Conservation (phyloP, 2,888 invertebrate genomes). For the Clepsis dumicolana region DNA sequence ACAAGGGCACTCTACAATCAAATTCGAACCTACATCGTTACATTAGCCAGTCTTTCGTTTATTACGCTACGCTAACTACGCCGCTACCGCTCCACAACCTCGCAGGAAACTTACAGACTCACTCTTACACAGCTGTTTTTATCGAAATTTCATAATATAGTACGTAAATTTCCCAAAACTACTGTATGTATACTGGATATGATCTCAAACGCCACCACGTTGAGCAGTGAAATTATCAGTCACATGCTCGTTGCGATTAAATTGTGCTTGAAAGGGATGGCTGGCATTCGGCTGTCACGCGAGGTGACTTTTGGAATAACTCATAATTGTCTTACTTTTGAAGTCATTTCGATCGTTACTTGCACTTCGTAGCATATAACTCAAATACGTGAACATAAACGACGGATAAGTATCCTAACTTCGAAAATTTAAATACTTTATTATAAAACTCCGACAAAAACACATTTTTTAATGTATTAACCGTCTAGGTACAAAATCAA, state of each 20-base stretch:
- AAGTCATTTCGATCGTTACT: too few relatives aligned
- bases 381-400: too few relatives aligned
- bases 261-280: too few relatives aligned
- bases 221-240: too few relatives aligned
- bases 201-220: too few relatives aligned
- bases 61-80: slow-evolving; percentile 71
- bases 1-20: slow-evolving; percentile 36
- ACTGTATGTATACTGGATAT: background rate
- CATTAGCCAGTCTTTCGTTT: slow-evolving; percentile 85
- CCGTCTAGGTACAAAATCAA: slow-evolving; percentile 12
- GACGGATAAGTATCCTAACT: too few relatives aligned
- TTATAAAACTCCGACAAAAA: slow-evolving; percentile 36
- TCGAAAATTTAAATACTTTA: background rate
- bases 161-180: background rate
- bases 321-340: too few relatives aligned
- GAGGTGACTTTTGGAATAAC: too few relatives aligned
- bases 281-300: too few relatives aligned
- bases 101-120: slow-evolving; percentile 38
- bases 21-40: slow-evolving; percentile 66
- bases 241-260: too few relatives aligned
- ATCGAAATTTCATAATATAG: slow-evolving; percentile 29
- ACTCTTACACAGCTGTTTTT: slow-evolving; percentile 26
- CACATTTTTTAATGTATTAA: slow-evolving; percentile 17
- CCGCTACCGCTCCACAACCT: slow-evolving; percentile 48
- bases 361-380: too few relatives aligned